Base-by-base conservation (phyloP, 1,140 invertebrate species). In the Drosophila takahashii region DNA sequence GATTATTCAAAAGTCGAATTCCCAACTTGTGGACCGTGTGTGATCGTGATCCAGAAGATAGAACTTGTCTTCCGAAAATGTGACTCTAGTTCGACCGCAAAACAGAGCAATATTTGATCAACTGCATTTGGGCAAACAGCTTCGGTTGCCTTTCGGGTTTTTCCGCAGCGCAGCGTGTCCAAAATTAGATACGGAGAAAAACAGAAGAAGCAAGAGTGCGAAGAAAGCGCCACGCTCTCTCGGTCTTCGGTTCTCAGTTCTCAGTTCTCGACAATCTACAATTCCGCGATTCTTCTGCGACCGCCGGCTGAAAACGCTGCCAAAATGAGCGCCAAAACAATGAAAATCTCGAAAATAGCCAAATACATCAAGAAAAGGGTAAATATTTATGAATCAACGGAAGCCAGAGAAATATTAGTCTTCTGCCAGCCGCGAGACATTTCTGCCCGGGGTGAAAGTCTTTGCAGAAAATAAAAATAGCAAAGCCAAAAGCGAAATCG, bases 351-450 rank as follows among this genome's bases (percentile, higher is more conserved):
- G 36, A 91, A 91, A 91, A 83, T 92, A 78, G 91, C 90, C 51
- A 92, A 91, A 90, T 92, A 92, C 56, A 91, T 92, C 61, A 90
- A 90, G 75, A 90, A 91, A 73, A 92, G 91, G 91, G 91, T 92
- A 91, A 91, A 78, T 79, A 73, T 36, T 45, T 52, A 72, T 60
- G 42, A 75, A 37, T 34, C 47, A 56, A 22, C 48, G 27, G 26
- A 51, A 60, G 29, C 29, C 37, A 34, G 4, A 26, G 22, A 44
- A 72, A 29, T 51, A 60, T 77, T 60, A 81, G 66, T 81, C 56
- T 61, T 41, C 58, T 74, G 36, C 29, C 34, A 42, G 22, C 18
- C 32, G 44, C 13, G 44, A 50, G 51, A 48, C 47, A 50, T 58
- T 39, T 42, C 41, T 47, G 50, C 36, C 44, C 37, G 64, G 75